Evolutionary conservation across 37 sponge, comb jelly and placozoan species (phyloP).

Genomic region (Crambe crambe): DNA sequence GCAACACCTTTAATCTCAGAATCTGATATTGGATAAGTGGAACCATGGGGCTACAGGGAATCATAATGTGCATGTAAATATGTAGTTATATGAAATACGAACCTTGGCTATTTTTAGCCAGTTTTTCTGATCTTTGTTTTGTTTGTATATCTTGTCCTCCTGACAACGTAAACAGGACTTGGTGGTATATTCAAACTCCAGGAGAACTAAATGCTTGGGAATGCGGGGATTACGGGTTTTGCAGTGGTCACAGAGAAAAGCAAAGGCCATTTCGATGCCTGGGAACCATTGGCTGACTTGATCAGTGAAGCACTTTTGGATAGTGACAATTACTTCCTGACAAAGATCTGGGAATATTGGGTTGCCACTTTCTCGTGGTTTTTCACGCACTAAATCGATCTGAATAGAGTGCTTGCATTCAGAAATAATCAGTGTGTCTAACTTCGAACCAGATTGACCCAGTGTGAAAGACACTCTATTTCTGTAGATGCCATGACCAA

Average conservation of each 20-base stretch:
- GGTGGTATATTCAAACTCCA: not conserved
- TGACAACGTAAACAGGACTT: not conserved
- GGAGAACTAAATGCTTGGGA: not conserved
- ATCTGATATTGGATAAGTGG: not conserved
- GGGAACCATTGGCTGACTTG: slow-evolving; percentile 18
- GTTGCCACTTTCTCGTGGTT: not conserved
- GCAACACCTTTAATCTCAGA: not conserved
- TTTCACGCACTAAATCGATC: slow-evolving; percentile 1
- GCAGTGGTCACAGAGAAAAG: slow-evolving; percentile 14
- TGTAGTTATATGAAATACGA: too few species aligned
- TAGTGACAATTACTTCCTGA: not conserved
- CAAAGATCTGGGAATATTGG: slow-evolving; percentile 1
- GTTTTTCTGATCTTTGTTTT: not conserved
- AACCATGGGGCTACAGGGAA: not conserved
- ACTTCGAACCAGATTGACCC: slow-evolving; percentile 13
- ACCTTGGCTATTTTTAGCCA: slow-evolving; percentile 8
- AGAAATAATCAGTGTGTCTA: slow-evolving; percentile 24
- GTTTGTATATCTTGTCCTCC: not conserved
- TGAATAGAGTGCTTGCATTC: slow-evolving; percentile 2
- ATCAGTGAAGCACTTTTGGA: not conserved
- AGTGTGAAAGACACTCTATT: slow-evolving; percentile 11
- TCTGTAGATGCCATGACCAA: slow-evolving; percentile 24
- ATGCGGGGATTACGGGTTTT: too few species aligned
- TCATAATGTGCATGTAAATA: not conserved
- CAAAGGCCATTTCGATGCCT: not conserved